Percentiles rank a stretch among this genome's conserved stretches.
Evolutionary conservation across 2,113 vertebrate genomes (phyloP).

Genomic region (Podilymbus podiceps): DNA sequence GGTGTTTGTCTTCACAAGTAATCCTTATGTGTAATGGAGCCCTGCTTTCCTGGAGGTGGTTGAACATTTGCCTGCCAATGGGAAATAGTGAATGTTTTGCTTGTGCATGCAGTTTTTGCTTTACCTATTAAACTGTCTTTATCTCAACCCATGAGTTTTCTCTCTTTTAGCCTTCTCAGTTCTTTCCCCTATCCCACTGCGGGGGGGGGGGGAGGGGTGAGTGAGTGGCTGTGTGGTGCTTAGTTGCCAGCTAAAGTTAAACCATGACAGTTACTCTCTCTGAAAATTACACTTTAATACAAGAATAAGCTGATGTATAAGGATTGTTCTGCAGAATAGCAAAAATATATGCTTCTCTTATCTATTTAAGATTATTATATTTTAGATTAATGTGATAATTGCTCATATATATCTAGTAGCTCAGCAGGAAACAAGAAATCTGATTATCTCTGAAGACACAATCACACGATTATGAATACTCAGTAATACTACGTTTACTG

Average conservation of each 20-base stretch:
- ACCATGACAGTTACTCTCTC: not conserved
- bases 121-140: not conserved
- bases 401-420: not conserved
- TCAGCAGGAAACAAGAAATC: not conserved
- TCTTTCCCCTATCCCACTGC: not conserved
- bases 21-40: rapidly evolving
- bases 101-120: not conserved
- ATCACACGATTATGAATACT: not conserved
- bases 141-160: not conserved
- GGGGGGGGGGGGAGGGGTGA: not conserved
- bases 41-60: not conserved
- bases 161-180: not conserved
- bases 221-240: not conserved
- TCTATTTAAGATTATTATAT: not conserved
- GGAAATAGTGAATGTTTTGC: not conserved
- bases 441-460: not conserved
- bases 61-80: not conserved
- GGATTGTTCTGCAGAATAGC: not conserved
- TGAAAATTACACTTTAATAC: not conserved
- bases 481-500: not conserved
- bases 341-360: not conserved
- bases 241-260: not conserved
- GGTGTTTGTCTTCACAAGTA: rapidly evolving
- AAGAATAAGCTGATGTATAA: not conserved
- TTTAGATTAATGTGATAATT: not conserved